A percentile compares a stretch with the other conserved stretches of the same genome.
Evolutionary conservation across 1,140 invertebrate species (phyloP).

Genomic region (Drosophila lacertosa): DNA sequence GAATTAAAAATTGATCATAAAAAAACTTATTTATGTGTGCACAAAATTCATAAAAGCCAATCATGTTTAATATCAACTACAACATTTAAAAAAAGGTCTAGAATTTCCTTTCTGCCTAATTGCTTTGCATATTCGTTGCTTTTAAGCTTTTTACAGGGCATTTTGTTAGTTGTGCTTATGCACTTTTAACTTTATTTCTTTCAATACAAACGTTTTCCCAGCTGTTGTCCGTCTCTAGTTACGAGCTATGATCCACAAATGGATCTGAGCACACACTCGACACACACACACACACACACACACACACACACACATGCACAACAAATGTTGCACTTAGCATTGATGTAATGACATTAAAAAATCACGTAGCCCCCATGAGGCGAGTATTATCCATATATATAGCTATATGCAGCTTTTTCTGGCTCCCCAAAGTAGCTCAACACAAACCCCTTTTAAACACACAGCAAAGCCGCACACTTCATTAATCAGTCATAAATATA

Average conservation of each 20-base stretch:
- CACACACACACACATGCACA: not conserved
- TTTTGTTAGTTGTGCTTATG: not conserved
- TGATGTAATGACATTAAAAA: conserved; percentile 53
- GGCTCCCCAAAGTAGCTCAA: not conserved
- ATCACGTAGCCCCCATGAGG: conserved; percentile 43
- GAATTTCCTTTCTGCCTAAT: too few relatives aligned
- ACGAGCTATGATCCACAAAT: conserved; percentile 40
- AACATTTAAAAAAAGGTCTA: too few relatives aligned
- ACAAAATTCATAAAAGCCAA: too few relatives aligned
- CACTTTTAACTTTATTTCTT: conserved; percentile 8
- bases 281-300: conserved; percentile 4
- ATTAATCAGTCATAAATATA: conserved; percentile 17
- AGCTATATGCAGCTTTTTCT: conserved; percentile 13
- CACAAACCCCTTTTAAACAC: not conserved
- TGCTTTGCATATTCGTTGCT: too few relatives aligned
- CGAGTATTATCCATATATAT: conserved; percentile 33
- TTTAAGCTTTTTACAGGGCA: conserved; percentile 11
- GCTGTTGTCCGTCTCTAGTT: conserved; percentile 37
- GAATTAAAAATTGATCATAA: too few relatives aligned
- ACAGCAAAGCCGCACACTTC: conserved; percentile 23
- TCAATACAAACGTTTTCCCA: conserved; percentile 41
- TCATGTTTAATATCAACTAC: too few relatives aligned
- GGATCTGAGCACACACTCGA: conserved; percentile 21
- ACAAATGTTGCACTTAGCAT: conserved; percentile 53
- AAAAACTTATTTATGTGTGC: too few relatives aligned